A percentile compares a stretch with the other conserved stretches of the same genome.
phyloP scores from a whole-genome alignment of 1,140 invertebrate species.

The Trachymyrmex cornetzi region DNA sequence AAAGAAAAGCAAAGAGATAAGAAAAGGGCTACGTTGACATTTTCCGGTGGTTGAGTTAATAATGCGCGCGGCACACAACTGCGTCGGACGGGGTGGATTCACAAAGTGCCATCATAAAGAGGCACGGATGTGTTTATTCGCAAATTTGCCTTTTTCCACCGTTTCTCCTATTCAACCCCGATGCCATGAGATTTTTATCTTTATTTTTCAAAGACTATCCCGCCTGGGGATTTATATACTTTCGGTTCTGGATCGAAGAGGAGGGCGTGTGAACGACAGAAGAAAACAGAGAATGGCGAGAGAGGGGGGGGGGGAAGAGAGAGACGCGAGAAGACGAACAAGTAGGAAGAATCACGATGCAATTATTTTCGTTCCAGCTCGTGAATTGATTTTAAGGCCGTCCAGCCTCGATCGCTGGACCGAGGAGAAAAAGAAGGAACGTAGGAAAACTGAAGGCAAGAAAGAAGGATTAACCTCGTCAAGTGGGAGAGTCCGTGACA shows the following conservation, averaged over 20 bases:
- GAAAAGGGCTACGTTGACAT: slow-evolving; percentile 82
- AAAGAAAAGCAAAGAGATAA: slow-evolving; percentile 78
- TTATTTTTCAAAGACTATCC: slow-evolving; percentile 83
- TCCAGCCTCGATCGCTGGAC: slow-evolving; percentile 59
- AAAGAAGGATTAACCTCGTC: slow-evolving; percentile 83
- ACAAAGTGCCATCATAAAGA: slow-evolving; percentile 84
- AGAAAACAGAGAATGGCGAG: slow-evolving; percentile 53
- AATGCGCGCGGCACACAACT: slow-evolving; percentile 84
- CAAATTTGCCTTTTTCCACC: slow-evolving; percentile 84
- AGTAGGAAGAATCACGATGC: slow-evolving; percentile 79
- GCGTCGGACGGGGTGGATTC: slow-evolving; percentile 70
- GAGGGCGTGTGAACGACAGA: slow-evolving; percentile 57
- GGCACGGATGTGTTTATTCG: slow-evolving; percentile 86
- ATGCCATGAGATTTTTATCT: slow-evolving; percentile 82
- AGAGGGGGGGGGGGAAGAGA: neutral
- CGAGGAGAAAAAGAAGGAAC: slow-evolving; percentile 60
- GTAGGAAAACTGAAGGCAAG: slow-evolving; percentile 71
- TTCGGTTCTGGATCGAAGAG: slow-evolving; percentile 72
- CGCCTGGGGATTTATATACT: slow-evolving; percentile 83
- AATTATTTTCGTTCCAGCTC: slow-evolving; percentile 83
- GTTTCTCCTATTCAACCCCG: slow-evolving; percentile 60
- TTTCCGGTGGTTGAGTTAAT: slow-evolving; percentile 87
- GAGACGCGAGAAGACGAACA: slow-evolving; percentile 45
- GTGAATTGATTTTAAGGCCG: slow-evolving; percentile 76
- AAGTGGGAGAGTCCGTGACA: slow-evolving; percentile 81